Conservation (phyloP, 2,888 invertebrate species). For the Hecatera dysodea region DNA sequence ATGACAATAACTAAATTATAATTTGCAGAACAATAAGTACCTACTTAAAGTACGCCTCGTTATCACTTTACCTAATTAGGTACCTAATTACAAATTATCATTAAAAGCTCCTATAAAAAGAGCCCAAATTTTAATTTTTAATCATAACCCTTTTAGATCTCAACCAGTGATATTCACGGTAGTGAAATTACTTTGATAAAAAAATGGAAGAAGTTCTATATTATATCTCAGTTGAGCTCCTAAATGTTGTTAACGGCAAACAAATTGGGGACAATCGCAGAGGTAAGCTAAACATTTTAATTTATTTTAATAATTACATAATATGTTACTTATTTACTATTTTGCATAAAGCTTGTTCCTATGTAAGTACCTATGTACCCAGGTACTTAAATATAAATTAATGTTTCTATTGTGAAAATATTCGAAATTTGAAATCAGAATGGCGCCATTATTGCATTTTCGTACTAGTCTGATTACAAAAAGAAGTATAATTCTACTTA, state of each 20-base stretch:
- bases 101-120: conserved; percentile 2
- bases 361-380: no score
- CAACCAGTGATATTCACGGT: background rate
- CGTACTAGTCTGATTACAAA: background rate
- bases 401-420: background rate
- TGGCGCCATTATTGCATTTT: background rate
- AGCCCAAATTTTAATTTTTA: background rate
- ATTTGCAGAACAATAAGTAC: background rate
- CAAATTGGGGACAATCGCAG: conserved; percentile 6
- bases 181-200: background rate
- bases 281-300: conserved; percentile 28
- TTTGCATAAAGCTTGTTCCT: background rate
- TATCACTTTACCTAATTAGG: background rate
- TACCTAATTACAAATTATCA: no score
- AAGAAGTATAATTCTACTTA: background rate
- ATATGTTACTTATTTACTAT: background rate
- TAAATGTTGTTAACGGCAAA: conserved; percentile 17
- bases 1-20: background rate
- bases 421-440: conserved; percentile 2
- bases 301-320: background rate
- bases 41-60: background rate
- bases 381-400: background rate
- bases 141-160: background rate
- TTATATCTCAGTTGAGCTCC: conserved; percentile 26
- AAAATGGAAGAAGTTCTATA: conserved; percentile 47